Evolutionary conservation across 2,797 vertebrate species (phyloP).

Genomic region (Hipposideros larvatus): DNA sequence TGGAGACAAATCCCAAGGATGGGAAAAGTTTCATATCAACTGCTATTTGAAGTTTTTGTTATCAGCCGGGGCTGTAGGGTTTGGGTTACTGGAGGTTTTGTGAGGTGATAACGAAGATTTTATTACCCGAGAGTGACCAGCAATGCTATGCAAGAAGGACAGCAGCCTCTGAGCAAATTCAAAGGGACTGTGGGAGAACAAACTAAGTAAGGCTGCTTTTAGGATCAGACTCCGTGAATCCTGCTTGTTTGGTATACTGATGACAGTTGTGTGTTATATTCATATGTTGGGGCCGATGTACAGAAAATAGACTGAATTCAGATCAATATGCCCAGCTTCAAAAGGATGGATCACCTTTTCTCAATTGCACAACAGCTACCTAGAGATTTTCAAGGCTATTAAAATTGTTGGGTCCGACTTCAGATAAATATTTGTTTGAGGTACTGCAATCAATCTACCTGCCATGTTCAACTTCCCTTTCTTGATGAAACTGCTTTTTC

Average conservation of each 20-base stretch:
- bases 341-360: neutral
- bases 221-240: neutral
- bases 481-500: neutral
- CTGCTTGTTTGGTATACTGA: neutral
- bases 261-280: neutral
- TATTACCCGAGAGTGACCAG: neutral
- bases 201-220: neutral
- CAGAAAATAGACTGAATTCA: neutral
- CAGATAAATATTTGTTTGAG: conserved; percentile 14
- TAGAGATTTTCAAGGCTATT: conserved; percentile 3
- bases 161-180: neutral
- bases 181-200: neutral
- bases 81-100: neutral
- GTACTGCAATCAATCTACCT: neutral
- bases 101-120: neutral
- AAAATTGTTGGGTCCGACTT: neutral
- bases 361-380: neutral
- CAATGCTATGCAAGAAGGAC: neutral
- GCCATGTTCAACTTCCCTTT: neutral
- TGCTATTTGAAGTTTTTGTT: neutral
- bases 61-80: neutral
- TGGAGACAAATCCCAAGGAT: neutral
- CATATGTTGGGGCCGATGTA: neutral
- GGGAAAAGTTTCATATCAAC: neutral
- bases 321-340: neutral